These are phyloP conservation scores for Oryzias curvinotus DNA, from an alignment of 2,113 vertebrate genomes.

Conservation along the genomic window DNA sequence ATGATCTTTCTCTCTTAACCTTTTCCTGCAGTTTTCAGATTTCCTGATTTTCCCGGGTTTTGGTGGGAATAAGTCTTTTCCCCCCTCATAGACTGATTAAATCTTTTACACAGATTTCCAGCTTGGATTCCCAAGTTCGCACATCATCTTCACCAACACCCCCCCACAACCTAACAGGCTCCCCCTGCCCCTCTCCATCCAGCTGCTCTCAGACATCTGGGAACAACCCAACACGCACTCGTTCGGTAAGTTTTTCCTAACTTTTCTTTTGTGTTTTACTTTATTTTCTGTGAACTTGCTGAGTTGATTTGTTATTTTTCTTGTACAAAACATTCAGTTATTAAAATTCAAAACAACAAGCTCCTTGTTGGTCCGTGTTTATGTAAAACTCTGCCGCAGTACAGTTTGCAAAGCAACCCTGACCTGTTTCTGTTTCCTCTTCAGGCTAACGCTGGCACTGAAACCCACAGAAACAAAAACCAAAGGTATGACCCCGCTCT, in stretches of 20 bases:
- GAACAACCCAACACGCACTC: constrained; percentile 5
- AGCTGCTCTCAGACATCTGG: constrained; percentile 1
- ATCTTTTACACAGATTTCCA: constrained; percentile 49
- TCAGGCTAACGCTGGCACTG: constrained; percentile 27
- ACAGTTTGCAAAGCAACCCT: neutral
- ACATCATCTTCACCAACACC: constrained; percentile 57
- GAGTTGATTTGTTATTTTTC: no score
- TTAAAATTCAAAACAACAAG: constrained; percentile 7
- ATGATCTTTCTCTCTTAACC: no score
- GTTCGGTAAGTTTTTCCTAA: constrained; percentile 23
- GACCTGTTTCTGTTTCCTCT: constrained; percentile 9
- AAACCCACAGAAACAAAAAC: constrained; percentile 6
- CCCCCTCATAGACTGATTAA: no score
- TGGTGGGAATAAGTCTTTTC: no score
- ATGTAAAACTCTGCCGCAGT: neutral
- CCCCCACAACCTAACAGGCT: constrained; percentile 42
- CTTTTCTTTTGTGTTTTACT: neutral
- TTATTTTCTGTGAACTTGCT: no score
- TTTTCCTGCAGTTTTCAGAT: no score
- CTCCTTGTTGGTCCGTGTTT: neutral
- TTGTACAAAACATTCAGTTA: no score
- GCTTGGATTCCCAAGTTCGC: constrained; percentile 56
- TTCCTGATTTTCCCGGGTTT: no score
- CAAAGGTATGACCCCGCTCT: constrained; percentile 32
- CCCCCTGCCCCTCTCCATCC: constrained; percentile 17